A percentile compares a stretch with the other conserved stretches of the same genome.
Evolutionary conservation across 2,113 vertebrate genomes (phyloP).

Genomic region (Stegastes partitus): DNA sequence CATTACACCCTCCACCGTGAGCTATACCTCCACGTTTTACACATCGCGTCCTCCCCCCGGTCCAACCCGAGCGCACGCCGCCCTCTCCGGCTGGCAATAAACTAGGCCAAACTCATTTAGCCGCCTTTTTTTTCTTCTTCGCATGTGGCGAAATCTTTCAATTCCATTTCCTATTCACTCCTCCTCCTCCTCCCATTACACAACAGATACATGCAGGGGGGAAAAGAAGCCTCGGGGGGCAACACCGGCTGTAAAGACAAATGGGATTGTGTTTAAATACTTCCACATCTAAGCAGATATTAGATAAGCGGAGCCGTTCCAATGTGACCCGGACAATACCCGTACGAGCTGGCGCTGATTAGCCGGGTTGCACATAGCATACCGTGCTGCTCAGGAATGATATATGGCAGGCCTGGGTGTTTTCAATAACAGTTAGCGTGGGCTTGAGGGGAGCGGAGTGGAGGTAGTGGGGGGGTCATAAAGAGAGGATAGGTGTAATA

Average conservation of each 20-base stretch:
- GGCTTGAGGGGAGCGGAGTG: conserved; percentile 71
- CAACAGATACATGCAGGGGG: conserved; percentile 35
- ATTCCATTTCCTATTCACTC: conserved; percentile 54
- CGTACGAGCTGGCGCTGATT: conserved; percentile 62
- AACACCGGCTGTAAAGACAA: conserved; percentile 63
- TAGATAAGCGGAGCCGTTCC: conserved; percentile 70
- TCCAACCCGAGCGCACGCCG: background rate
- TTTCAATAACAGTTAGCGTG: conserved; percentile 85
- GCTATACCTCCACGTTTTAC: background rate
- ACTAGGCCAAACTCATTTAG: conserved; percentile 41
- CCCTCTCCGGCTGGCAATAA: conserved; percentile 41
- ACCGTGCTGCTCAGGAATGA: conserved; percentile 80
- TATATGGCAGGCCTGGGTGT: conserved; percentile 79
- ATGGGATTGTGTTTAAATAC: conserved; percentile 71
- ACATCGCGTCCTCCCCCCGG: background rate
- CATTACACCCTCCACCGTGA: conserved; percentile 3
- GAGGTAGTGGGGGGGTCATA: conserved; percentile 75
- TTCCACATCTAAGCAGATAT: conserved; percentile 67
- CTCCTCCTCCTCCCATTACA: conserved; percentile 48
- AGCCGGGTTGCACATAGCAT: conserved; percentile 70
- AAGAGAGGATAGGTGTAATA: conserved; percentile 85
- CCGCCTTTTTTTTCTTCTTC: conserved; percentile 18
- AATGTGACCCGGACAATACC: conserved; percentile 58
- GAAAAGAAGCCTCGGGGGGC: conserved; percentile 40
- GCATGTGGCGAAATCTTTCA: conserved; percentile 39